Evolutionary conservation across 2,797 vertebrate species (phyloP).

Genomic region (Cichlasoma orientale): DNA sequence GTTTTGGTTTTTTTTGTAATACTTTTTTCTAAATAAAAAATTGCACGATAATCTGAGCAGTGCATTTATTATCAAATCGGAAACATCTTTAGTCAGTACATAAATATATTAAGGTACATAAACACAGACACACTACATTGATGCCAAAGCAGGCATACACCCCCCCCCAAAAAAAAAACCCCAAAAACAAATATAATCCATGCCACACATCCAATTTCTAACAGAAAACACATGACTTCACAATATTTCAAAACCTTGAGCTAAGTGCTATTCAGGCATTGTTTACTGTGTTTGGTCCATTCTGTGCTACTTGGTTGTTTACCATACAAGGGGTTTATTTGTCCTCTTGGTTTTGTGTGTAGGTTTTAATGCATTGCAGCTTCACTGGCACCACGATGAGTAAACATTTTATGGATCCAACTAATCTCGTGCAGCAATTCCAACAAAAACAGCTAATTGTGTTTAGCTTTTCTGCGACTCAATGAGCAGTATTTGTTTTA

Average conservation of each 20-base stretch:
- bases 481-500: conserved; percentile 70
- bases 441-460: conserved; percentile 72
- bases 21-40: neutral
- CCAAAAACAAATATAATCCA: neutral
- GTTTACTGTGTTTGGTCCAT: conserved; percentile 54
- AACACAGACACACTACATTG: conserved; percentile 40
- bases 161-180: conserved; percentile 10
- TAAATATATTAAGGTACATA: conserved; percentile 38
- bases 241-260: conserved; percentile 35
- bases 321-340: conserved; percentile 64
- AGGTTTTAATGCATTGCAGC: conserved; percentile 65
- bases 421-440: conserved; percentile 64
- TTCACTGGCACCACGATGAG: conserved; percentile 67
- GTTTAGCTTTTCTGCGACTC: conserved; percentile 65
- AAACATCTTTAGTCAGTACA: conserved; percentile 37
- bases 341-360: conserved; percentile 63
- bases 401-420: conserved; percentile 65
- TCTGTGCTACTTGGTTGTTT: conserved; percentile 55
- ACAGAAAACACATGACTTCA: conserved; percentile 36
- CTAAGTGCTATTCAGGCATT: conserved; percentile 36
- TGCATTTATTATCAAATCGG: conserved; percentile 25
- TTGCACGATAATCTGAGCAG: neutral
- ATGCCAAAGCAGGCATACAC: conserved; percentile 38
- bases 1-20: neutral
- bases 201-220: conserved; percentile 20